Evolutionary conservation across 2,888 invertebrate genomes (phyloP), one percentile per base, ranked within the genome.

Genomic region (Apotomis capreana): DNA sequence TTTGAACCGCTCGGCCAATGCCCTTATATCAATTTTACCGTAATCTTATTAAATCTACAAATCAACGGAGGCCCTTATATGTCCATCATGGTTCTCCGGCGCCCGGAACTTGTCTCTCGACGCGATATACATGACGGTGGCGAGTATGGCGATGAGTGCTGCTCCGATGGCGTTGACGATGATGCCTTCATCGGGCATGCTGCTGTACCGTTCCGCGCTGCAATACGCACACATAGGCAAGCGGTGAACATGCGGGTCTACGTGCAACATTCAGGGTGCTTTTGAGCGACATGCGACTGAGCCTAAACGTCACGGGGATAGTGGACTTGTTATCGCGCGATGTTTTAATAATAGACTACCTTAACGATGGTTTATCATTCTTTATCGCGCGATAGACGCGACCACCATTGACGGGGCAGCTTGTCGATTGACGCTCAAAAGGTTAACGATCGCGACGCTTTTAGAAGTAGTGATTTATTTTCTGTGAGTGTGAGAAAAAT

Each of bases 91-190:
- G 78, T 85, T 88, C 86, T 89, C 94, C 79, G 87, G 82, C 37
- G 86, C 83, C 74, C 89, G 88, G 81, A 92, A 95, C 83, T 95
- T 94, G 84, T 95, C 93, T 78, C 95, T 92, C 79, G 94, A 94
- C 77, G 95, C 89, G 82, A 95, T 94, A 88, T 95, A 95, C 83
- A 94, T 94, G 85, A 96, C 94, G 80, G 96, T 91, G 74, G 95
- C 95, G 75, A 94, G 93, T 75, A 95, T 92, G 72, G 94, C 95
- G 78, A 95, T 92, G 83, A 96, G 92, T 77, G 94, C 91, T 81
- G 95, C 94, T 76, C 95, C 96, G 79, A 96, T 94, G 52, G 95
- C 94, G 92, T 96, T 96, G 86, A 96, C 90, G 84, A 96, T 94
- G 81, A 95, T 94, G 15, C 94, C 95, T 87, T 96, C 96, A 81